Evolutionary conservation across 2,113 vertebrate genomes (phyloP), one percentile per base, ranked within the genome.

Genomic region (Pelecanoides urinatrix): DNA sequence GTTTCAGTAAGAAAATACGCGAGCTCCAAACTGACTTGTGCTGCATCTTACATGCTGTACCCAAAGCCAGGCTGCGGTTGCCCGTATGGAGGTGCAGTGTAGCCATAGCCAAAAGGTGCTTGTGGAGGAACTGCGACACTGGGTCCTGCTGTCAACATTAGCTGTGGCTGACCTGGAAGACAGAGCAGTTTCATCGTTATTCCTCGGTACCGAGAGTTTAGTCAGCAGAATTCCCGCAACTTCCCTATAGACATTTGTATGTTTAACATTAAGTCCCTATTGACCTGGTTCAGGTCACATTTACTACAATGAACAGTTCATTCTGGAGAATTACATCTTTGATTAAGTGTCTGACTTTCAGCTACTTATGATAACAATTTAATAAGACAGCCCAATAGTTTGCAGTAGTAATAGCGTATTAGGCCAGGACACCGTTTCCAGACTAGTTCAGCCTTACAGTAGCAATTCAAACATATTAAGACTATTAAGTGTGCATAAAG

Each of bases 101-200:
- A 99, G 95, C 99, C 99, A 36, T 99, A 99, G 96, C 99, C 99
- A 38, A 99, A 99, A 72, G 99, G 97, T 96, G 99, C 99, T 97
- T 99, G 99, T 6, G 99, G 99, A 85, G 99, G 98, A 93, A 99
- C 99, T 12, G 99, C 98, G 7, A 99, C 99, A 50, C 99, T 99
- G 97, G 99, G 99, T 95, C 99, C 99, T 4, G 99, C 99, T 77
- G 99, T 99, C 97, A 99, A 97, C 99, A 99, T 99, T 68, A 99
- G 98, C 97, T 99, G 99, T 13, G 99, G 99, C 91, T 99, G 99
- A 97, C 99, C 99, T 99, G 96, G 38, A 88, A 92, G 58, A 93
- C 74, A 81, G 18, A 92, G 85, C 3, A 9, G 27, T 45, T 66
- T 21, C 42, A 53, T 0, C 55, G 75, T 52, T 52, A 91, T 3